Evolutionary conservation across 2,797 vertebrate genomes (phyloP).

Genomic region (Cyclura pinguis): DNA sequence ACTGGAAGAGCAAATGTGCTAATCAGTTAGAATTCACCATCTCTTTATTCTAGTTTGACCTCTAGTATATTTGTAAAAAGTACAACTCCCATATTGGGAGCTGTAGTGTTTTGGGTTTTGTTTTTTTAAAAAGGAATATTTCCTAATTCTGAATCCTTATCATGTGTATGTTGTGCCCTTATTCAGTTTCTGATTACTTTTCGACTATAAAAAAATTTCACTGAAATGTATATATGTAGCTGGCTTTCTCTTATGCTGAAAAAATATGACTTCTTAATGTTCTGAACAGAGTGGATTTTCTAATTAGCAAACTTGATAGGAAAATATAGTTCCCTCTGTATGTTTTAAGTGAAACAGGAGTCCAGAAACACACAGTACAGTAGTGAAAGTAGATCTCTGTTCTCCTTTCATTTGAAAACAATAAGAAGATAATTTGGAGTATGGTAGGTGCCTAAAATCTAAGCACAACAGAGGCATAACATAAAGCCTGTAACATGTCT

Average conservation of each 20-base stretch:
- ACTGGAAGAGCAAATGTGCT: no score
- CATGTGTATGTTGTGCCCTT: background rate
- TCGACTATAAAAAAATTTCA: background rate
- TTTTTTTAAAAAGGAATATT: background rate
- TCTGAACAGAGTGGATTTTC: background rate
- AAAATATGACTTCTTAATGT: background rate
- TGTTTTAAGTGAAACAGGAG: background rate
- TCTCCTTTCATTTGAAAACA: conserved; percentile 46
- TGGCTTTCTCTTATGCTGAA: background rate
- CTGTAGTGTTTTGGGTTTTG: no score
- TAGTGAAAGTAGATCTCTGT: conserved; percentile 32
- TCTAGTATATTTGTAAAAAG: no score
- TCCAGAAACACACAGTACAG: background rate
- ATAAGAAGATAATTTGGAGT: conserved; percentile 40
- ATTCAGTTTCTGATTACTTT: background rate
- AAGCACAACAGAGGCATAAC: background rate
- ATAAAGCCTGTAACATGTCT: conserved; percentile 2
- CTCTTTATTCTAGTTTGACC: no score
- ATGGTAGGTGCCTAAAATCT: background rate
- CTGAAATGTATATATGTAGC: background rate
- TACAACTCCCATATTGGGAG: no score
- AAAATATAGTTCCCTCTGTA: background rate
- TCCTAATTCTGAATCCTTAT: background rate
- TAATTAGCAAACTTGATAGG: background rate
- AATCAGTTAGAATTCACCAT: no score